Percentiles rank a stretch among this genome's conserved stretches.
These are phyloP conservation scores for Eristalis arbustorum DNA, from an alignment of 2,888 invertebrate species.

Conservation along the genomic window DNA sequence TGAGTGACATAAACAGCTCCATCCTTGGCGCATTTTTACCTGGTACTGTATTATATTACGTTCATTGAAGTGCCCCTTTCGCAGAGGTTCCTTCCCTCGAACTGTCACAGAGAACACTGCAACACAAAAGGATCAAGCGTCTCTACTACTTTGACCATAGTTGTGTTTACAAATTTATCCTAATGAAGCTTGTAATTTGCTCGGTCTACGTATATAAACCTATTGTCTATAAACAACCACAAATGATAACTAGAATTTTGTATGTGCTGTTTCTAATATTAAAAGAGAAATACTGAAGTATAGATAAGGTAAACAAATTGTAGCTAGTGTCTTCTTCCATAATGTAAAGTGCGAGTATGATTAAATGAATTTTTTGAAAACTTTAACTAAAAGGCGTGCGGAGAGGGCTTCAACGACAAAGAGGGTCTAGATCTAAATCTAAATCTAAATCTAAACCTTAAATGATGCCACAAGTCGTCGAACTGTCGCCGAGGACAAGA, in stretches of 20 bases:
- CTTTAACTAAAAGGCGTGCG: conserved; percentile 18
- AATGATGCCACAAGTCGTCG: background rate
- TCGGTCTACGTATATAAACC: conserved; percentile 15
- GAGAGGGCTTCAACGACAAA: background rate
- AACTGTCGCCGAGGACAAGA: background rate
- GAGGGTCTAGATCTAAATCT: no score
- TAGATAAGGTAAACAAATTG: conserved; percentile 63
- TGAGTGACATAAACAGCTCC: no score
- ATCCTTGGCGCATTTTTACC: no score
- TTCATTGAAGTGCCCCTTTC: no score
- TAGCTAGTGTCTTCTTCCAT: conserved; percentile 68
- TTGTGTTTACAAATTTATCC: conserved; percentile 23
- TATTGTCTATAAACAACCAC: conserved; percentile 34
- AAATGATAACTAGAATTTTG: conserved; percentile 37
- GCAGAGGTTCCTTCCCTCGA: background rate
- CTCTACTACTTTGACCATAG: background rate
- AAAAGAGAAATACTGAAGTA: conserved; percentile 16
- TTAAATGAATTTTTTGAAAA: conserved; percentile 17
- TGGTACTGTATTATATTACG: no score
- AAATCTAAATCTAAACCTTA: no score
- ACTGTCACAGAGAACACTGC: background rate
- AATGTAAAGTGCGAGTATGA: conserved; percentile 26
- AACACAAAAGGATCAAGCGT: background rate
- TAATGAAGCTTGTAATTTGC: conserved; percentile 50
- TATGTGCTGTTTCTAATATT: conserved; percentile 63